A percentile compares a stretch with the other conserved stretches of the same genome.
These are phyloP conservation scores for Pygmarrhopalites habei DNA, from an alignment of 1,140 invertebrate species.

Conservation along the genomic window DNA sequence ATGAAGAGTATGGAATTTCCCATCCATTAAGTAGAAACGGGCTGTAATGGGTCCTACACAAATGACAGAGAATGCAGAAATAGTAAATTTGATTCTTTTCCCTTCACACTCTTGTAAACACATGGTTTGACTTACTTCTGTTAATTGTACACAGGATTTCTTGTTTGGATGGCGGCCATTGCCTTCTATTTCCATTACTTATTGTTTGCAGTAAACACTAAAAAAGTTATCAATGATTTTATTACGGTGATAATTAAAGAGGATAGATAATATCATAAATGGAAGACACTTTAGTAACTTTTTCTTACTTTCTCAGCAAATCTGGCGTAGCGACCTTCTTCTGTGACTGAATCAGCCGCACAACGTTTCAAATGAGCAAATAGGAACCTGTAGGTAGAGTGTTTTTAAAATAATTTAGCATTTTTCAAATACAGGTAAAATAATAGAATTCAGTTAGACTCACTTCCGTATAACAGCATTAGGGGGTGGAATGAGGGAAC, in stretches of 20 bases:
- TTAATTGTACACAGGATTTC: conserved; percentile 83
- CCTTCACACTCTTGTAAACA: background rate
- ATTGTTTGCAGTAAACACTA: conserved; percentile 71
- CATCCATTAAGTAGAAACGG: conserved; percentile 86
- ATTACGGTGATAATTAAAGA: too few species aligned
- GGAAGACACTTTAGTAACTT: too few species aligned
- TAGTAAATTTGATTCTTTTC: too few species aligned
- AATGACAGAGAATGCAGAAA: too few species aligned
- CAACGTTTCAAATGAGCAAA: conserved; percentile 82
- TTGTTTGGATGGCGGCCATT: conserved; percentile 85
- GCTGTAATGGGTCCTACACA: conserved; percentile 87
- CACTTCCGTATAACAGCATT: conserved; percentile 67
- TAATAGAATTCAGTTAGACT: too few species aligned
- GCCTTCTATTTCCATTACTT: conserved; percentile 41
- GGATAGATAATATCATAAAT: too few species aligned
- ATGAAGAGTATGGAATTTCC: conserved; percentile 87
- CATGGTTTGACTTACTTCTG: conserved; percentile 6
- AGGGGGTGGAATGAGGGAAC: conserved; percentile 77
- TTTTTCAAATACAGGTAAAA: too few species aligned
- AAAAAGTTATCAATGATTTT: conserved; percentile 39
- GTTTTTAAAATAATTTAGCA: too few species aligned
- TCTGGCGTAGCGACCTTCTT: conserved; percentile 89
- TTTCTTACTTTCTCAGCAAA: conserved; percentile 83
- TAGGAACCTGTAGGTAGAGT: conserved; percentile 63
- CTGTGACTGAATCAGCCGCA: conserved; percentile 77